Conservation (phyloP, 1,140 invertebrate species). For the Trichonephila inaurata region DNA sequence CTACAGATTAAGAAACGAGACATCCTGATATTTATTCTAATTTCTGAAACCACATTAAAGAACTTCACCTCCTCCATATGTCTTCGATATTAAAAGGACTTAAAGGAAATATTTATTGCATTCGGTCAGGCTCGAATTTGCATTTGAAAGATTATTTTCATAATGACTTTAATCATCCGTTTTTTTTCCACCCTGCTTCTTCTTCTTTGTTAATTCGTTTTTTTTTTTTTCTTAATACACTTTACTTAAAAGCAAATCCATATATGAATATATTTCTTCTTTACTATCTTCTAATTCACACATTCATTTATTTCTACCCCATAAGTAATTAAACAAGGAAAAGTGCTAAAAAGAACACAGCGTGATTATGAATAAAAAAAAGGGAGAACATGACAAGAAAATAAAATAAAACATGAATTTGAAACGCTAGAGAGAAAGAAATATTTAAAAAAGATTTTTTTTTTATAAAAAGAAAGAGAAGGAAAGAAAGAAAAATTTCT, state of each 20-base stretch:
- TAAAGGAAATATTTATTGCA: conserved; percentile 69
- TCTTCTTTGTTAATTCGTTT: conserved; percentile 31
- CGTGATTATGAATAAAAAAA: conserved; percentile 20
- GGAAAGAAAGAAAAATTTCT: neutral
- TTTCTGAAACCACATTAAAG: conserved; percentile 74
- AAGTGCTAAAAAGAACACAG: conserved; percentile 41
- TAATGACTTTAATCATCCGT: conserved; percentile 73
- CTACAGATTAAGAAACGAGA: conserved; percentile 53
- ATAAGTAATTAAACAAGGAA: conserved; percentile 61
- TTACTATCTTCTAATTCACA: conserved; percentile 51
- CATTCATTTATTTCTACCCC: conserved; percentile 52
- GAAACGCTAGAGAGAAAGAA: conserved; percentile 15
- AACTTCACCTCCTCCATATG: conserved; percentile 14
- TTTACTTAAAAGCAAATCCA: conserved; percentile 17
- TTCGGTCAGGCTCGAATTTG: conserved; percentile 63
- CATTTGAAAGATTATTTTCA: conserved; percentile 76
- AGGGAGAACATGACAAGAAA: conserved; percentile 21
- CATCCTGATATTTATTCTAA: conserved; percentile 73
- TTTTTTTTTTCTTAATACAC: conserved; percentile 57
- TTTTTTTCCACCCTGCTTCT: conserved; percentile 17
- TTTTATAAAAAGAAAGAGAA: neutral
- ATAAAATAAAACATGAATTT: conserved; percentile 62
- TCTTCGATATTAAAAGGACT: conserved; percentile 64
- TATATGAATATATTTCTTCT: conserved; percentile 51
- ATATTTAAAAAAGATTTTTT: neutral